Percentiles rank a stretch among this genome's conserved stretches.
Evolutionary conservation across 1,140 invertebrate genomes (phyloP).

Genomic region (Drosophila sechellia): DNA sequence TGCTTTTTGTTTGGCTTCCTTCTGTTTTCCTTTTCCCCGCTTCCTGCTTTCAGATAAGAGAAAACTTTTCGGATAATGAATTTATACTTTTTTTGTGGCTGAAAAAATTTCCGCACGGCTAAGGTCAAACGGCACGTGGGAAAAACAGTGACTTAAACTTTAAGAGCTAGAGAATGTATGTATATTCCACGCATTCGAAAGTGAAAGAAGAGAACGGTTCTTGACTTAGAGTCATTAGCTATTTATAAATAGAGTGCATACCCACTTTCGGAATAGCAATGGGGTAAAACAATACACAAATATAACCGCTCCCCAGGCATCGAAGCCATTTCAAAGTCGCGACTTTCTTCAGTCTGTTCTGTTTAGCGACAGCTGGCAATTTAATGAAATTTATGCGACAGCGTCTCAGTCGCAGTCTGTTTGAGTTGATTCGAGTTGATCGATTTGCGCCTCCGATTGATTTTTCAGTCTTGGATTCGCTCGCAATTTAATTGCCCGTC

Average conservation of each 20-base stretch:
- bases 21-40: slow-evolving; percentile 1
- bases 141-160: slow-evolving; percentile 14
- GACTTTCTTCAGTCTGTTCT: slow-evolving; percentile 64
- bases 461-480: slow-evolving; percentile 36
- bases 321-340: slow-evolving; percentile 39
- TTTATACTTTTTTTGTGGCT: slow-evolving; percentile 52
- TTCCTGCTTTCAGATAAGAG: background rate
- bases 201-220: slow-evolving; percentile 41
- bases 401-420: slow-evolving; percentile 28
- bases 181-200: slow-evolving; percentile 17
- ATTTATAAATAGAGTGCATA: slow-evolving; percentile 69
- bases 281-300: slow-evolving; percentile 26
- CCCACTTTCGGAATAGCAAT: slow-evolving; percentile 52
- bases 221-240: slow-evolving; percentile 35
- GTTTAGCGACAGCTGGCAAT: slow-evolving; percentile 57
- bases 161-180: slow-evolving; percentile 12
- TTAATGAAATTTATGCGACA: slow-evolving; percentile 71
- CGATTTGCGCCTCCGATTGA: slow-evolving; percentile 50
- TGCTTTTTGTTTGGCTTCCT: background rate
- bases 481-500: slow-evolving; percentile 49
- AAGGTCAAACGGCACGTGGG: slow-evolving; percentile 35
- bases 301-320: slow-evolving; percentile 25
- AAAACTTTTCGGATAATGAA: slow-evolving; percentile 64
- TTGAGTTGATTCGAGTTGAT: slow-evolving; percentile 31
- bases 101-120: slow-evolving; percentile 66